phyloP scores from a whole-genome alignment of 2,888 invertebrate genomes.

The Gymnocheta viridis region DNA sequence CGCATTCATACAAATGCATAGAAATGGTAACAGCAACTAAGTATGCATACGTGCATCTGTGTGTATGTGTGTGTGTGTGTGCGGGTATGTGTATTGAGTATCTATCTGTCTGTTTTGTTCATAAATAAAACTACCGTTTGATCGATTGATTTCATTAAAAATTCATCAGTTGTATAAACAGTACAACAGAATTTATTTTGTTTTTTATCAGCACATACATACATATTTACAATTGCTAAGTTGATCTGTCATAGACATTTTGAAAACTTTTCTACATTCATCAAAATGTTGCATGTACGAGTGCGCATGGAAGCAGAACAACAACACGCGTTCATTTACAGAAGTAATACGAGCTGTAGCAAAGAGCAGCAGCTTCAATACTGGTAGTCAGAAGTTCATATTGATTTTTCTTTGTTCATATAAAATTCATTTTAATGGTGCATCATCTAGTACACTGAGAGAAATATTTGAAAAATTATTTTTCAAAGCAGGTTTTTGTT shows the following conservation, averaged over 20 bases:
- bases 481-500: neutral
- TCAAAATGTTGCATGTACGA: conserved; percentile 37
- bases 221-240: conserved; percentile 35
- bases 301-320: conserved; percentile 12
- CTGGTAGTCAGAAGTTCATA: neutral
- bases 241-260: conserved; percentile 79
- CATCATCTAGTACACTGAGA: neutral
- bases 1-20: neutral
- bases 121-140: conserved; percentile 71
- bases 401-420: neutral
- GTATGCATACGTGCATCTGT: no score
- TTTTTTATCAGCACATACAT: neutral
- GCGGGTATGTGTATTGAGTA: neutral
- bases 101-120: conserved; percentile 30
- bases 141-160: conserved; percentile 81
- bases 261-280: conserved; percentile 33
- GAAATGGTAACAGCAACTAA: neutral
- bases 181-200: conserved; percentile 22
- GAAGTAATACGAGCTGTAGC: neutral
- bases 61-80: neutral
- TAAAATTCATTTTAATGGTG: conserved; percentile 12
- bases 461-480: neutral
- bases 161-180: conserved; percentile 76
- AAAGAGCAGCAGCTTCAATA: conserved; percentile 9
- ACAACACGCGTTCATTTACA: conserved; percentile 14